Base-by-base conservation (phyloP, 2,888 invertebrate genomes). In the Aphrophora alni region DNA sequence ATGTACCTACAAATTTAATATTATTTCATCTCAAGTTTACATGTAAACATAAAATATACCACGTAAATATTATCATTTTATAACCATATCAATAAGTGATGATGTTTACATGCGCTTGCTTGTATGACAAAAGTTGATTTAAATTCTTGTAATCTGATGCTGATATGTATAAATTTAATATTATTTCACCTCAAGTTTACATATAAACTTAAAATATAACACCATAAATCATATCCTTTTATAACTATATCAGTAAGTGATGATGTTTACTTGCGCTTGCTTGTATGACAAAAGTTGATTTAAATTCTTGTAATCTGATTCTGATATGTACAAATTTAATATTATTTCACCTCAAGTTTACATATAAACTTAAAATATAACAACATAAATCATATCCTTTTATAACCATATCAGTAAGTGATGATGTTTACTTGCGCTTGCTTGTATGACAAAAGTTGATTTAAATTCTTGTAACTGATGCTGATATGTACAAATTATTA, bases 61-160 rank as follows among this genome's bases (percentile, higher is more conserved):
- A 33, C 33, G 5, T 44, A 17, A 44, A 44, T 7, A 7, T 8
- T 17, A 17, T 14, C 17, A 8, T 44, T 44, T 14, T 44, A 44
- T 14, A 44, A 8, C 3, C 44, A 44, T 44, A 44, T 44, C 51
- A 59, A 17, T 68, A 25, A 26, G 51, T 75, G 75, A 75, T 75
- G 75, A 75, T 27, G 28, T 59, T 44, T 44, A 38, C 21, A 75
- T 75, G 75, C 75, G 75, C 75, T 75, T 75, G 75, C 75, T 75
- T 75, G 44, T 44, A 44, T 44, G 44, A 44, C 14, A 44, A 14
- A 44, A 1, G 2, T 14, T 44, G 44, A 44, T 44, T n/a, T 44
- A 44, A 14, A 44, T 7, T 17, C 10, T 44, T 44, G 44, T 44
- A 44, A 44, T 44, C 44, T 44, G 44, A 44, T 14, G 12, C 12